Conservation (phyloP, 2,888 invertebrate species). For the Sussaba pulchella region DNA sequence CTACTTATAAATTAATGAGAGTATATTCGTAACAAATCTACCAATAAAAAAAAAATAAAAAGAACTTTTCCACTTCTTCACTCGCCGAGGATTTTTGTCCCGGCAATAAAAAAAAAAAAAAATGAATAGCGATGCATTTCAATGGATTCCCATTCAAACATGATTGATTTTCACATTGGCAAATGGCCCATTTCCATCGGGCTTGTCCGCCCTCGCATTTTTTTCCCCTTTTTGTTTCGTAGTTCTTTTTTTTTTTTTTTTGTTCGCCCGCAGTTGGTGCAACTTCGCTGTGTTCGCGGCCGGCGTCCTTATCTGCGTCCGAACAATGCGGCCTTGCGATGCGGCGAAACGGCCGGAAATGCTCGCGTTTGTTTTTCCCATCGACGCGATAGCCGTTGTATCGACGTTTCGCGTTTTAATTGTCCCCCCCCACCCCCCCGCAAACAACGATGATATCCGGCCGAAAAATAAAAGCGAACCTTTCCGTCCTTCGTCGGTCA, state of each 20-base stretch:
- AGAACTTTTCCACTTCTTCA: too few species aligned
- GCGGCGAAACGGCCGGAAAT: not conserved
- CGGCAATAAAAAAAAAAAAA: not conserved
- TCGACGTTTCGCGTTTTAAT: too few species aligned
- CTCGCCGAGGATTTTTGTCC: too few species aligned
- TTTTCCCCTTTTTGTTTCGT: too few species aligned
- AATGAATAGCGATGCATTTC: conserved; percentile 1
- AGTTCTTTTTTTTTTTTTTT: conserved; percentile 13
- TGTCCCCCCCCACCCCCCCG: too few species aligned
- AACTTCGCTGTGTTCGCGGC: not conserved
- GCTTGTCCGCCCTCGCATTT: not conserved
- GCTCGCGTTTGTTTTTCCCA: not conserved
- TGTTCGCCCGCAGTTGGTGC: not conserved
- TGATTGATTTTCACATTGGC: conserved; percentile 27
- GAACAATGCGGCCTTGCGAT: conserved; percentile 16
- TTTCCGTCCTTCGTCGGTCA: not conserved
- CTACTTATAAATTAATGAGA: not conserved
- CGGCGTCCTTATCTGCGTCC: not conserved
- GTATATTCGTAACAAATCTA: not conserved
- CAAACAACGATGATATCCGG: too few species aligned
- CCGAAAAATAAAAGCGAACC: not conserved
- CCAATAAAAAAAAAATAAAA: not conserved
- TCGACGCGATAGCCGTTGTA: not conserved
- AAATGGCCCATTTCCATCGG: conserved; percentile 17
- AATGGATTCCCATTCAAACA: not conserved